Percentiles rank a stretch among this genome's conserved stretches.
phyloP scores from a whole-genome alignment of 2,113 vertebrate genomes.

The Nipponia nippon region DNA sequence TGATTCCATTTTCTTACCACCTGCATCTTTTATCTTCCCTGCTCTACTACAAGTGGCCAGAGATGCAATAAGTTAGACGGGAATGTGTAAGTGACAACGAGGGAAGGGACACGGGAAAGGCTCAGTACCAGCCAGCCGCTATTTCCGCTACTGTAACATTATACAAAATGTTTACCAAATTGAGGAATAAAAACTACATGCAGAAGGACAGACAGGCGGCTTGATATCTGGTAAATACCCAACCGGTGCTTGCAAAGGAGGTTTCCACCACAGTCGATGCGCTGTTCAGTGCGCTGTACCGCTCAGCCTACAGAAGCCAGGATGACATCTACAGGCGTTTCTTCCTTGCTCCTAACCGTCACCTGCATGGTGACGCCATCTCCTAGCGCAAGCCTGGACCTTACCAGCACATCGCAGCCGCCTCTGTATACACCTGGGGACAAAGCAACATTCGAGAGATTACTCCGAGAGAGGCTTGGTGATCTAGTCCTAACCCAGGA shows the following conservation, averaged over 20 bases:
- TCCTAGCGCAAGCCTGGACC: conserved; percentile 87
- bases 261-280: not conserved
- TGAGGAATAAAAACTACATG: conserved; percentile 1
- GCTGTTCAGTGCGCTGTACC: accelerated
- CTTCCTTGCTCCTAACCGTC: conserved; percentile 89
- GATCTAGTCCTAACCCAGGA: not conserved
- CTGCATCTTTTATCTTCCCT: not conserved
- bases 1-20: conserved; percentile 22
- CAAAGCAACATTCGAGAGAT: not conserved
- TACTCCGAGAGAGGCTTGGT: accelerated
- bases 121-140: conserved; percentile 20
- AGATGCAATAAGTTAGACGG: conserved; percentile 2
- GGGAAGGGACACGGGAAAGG: not conserved
- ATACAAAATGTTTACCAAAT: conserved; percentile 32
- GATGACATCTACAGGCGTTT: conserved; percentile 87
- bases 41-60: not conserved
- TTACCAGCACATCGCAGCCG: conserved; percentile 84
- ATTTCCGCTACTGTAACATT: not conserved
- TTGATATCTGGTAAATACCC: not conserved
- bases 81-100: not conserved
- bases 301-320: conserved; percentile 90
- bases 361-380: conserved; percentile 99
- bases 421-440: conserved; percentile 89
- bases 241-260: not conserved
- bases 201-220: conserved; percentile 4